These are phyloP conservation scores for Chironex yamaguchii DNA, from an alignment of 30 jellyfish, hydroid and myxozoan genomes.

Conservation along the genomic window DNA sequence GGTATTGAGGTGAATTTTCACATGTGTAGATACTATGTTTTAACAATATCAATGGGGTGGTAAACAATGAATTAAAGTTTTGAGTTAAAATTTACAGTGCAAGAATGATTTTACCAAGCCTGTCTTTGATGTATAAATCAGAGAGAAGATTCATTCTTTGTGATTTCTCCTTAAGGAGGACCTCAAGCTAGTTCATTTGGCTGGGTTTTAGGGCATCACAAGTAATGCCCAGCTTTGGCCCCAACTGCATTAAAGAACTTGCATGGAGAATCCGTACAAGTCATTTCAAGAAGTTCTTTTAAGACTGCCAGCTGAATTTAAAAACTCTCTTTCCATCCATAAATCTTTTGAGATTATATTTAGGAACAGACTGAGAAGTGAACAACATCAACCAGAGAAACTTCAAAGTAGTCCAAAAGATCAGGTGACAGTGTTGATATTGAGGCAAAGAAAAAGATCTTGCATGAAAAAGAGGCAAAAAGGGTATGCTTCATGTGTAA, in stretches of 20 bases:
- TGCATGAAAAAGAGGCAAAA: slow-evolving; percentile 50
- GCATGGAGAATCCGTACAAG: slow-evolving; percentile 44
- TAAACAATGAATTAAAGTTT: slow-evolving; percentile 9
- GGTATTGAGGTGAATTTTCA: not conserved
- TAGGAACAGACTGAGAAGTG: slow-evolving; percentile 40
- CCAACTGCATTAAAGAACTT: slow-evolving; percentile 17
- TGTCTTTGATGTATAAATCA: slow-evolving; percentile 9
- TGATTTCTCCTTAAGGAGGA: slow-evolving; percentile 42
- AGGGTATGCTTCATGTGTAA: slow-evolving; percentile 37
- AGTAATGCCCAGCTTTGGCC: slow-evolving; percentile 49
- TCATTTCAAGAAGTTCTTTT: slow-evolving; percentile 45
- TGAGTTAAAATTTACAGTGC: slow-evolving; percentile 9
- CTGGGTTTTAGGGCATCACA: slow-evolving; percentile 50
- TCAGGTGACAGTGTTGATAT: slow-evolving; percentile 9
- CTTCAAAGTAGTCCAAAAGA: slow-evolving; percentile 20
- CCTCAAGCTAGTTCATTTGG: slow-evolving; percentile 25
- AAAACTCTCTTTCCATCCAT: slow-evolving; percentile 21
- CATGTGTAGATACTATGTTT: slow-evolving; percentile 29
- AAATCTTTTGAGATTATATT: slow-evolving; percentile 49
- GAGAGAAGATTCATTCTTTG: slow-evolving; percentile 38
- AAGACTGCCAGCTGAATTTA: slow-evolving; percentile 50
- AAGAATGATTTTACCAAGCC: slow-evolving; percentile 15
- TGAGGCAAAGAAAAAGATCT: slow-evolving; percentile 36
- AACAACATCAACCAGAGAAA: slow-evolving; percentile 55
- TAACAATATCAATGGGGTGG: not conserved